Evolutionary conservation across 1,140 invertebrate genomes (phyloP), one percentile per base, ranked within the genome.

Genomic region (Ridgeia piscesae): DNA sequence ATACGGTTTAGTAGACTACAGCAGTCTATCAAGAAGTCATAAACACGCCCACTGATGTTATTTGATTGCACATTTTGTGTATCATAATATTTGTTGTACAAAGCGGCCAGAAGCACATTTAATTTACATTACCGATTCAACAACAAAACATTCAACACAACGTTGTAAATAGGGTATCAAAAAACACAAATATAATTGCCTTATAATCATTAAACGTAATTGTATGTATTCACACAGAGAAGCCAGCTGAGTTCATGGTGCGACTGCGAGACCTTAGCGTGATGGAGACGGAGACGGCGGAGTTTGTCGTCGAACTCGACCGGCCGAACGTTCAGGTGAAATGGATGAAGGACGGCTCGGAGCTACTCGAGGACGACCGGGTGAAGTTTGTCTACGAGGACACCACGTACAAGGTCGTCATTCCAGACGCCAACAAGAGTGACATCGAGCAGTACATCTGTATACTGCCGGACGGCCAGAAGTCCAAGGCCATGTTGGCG

Each of bases 301-400:
- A 33, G 35, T 91, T 92, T n/a, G 89, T 35, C 35, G 95, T 94
- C 93, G 94, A 95, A 93, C 94, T 95, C 21, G 94, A 94, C 92
- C 95, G 95, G 91, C 96, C 96, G 88, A 95, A 95, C 88, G 94
- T 94, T 14, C 92, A 33, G 35, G 35, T 92, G 31, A 96, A 95
- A 93, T 96, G 96, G 96, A 95, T 95, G 91, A 95, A 96, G 34
- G 95, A 96, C 92, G 96, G 95, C 34, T 93, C 94, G 89, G 94
- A 95, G 92, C 94, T 96, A 50, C 31, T 34, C 89, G 88, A 35
- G 31, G 92, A 92, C 48, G 91, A 92, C 6, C n/a, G 91, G 34
- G 58, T 92, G n/a, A 35, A 93, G 33, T 50, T 91, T 21, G 31
- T 88, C 50, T 88, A 88, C 42, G 92, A 93, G 33, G 92, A 48